A percentile compares a stretch with the other conserved stretches of the same genome.
Evolutionary conservation across 2,113 vertebrate genomes (phyloP).

Genomic region (Psephotus haematonotus): DNA sequence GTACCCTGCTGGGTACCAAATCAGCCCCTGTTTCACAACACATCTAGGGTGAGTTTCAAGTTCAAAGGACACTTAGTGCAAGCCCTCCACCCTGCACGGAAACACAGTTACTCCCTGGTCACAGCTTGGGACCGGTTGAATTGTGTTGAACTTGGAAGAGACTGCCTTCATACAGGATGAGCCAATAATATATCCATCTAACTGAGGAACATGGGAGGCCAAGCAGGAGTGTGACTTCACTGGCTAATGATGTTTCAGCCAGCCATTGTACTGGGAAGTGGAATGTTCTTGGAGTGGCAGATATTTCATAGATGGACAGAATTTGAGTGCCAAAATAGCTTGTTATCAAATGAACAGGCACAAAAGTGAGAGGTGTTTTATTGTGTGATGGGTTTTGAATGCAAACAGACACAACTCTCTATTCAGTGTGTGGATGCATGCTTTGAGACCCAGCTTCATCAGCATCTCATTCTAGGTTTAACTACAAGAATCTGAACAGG

Average conservation of each 20-base stretch:
- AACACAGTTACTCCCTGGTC: not conserved
- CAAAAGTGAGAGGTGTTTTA: not conserved
- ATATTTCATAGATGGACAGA: not conserved
- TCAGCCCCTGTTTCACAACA: not conserved
- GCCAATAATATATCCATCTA: not conserved
- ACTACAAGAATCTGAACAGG: not conserved
- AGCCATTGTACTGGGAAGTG: not conserved
- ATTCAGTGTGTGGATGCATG: not conserved
- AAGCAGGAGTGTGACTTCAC: not conserved
- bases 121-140: not conserved
- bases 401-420: not conserved
- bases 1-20: not conserved
- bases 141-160: not conserved
- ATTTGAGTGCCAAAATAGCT: not conserved
- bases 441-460: not conserved
- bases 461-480: not conserved
- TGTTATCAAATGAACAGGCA: not conserved
- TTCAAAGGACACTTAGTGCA: not conserved
- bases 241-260: not conserved
- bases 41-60: not conserved
- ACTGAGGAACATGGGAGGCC: not conserved
- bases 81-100: not conserved
- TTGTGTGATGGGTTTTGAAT: not conserved
- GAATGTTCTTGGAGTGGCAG: not conserved
- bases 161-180: not conserved